Percentiles rank a stretch among this genome's conserved stretches.
phyloP scores from a whole-genome alignment of 2,888 invertebrate genomes.

The Agyllia agylla region DNA sequence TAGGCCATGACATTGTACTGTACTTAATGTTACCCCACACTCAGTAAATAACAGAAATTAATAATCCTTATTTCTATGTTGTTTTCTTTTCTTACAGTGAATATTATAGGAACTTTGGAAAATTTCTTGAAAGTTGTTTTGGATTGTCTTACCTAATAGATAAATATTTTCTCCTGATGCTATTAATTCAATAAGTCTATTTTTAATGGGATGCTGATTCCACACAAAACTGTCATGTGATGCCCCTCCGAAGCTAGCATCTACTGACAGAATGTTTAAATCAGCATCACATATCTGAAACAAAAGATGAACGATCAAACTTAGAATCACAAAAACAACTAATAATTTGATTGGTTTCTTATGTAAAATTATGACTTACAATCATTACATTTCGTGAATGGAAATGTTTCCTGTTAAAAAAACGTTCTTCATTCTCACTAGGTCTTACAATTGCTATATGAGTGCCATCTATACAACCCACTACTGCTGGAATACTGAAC shows the following conservation, averaged over 20 bases:
- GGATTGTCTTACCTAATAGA: background rate
- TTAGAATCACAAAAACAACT: too few relatives aligned
- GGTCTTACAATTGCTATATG: background rate
- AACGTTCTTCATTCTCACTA: background rate
- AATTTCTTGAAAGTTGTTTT: too few relatives aligned
- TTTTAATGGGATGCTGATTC: background rate
- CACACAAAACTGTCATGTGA: background rate
- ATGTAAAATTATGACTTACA: background rate
- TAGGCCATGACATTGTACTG: too few relatives aligned
- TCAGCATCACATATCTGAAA: background rate
- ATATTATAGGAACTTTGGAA: too few relatives aligned
- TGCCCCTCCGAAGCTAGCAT: background rate
- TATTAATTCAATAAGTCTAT: background rate
- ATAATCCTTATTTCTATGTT: too few relatives aligned
- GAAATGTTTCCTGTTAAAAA: background rate
- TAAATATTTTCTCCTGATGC: background rate
- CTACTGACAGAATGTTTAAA: background rate
- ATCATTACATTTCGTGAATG: constrained; percentile 8
- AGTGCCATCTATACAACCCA: constrained; percentile 33
- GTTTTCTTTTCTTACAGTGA: too few relatives aligned
- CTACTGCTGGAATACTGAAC: background rate
- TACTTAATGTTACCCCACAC: too few relatives aligned
- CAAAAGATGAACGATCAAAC: too few relatives aligned
- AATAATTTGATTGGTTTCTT: too few relatives aligned
- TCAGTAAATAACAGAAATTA: too few relatives aligned